Conservation (phyloP, 2,888 invertebrate species). For the Volucella inanis region DNA sequence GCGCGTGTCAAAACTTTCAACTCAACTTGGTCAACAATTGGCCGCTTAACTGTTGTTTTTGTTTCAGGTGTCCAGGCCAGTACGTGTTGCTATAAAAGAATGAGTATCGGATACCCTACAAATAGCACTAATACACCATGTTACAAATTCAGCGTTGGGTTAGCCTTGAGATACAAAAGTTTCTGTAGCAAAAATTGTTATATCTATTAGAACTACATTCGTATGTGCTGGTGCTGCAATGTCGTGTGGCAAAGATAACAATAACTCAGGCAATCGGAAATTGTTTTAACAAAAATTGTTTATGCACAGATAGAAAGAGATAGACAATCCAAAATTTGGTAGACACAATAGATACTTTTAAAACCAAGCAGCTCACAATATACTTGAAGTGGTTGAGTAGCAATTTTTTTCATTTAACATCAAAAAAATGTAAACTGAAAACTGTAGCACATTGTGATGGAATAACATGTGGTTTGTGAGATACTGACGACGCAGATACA, state of each 20-base stretch:
- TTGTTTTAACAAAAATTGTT: conserved; percentile 24
- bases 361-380: conserved; percentile 44
- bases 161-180: conserved; percentile 68
- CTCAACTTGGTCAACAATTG: conserved; percentile 63
- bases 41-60: conserved; percentile 61
- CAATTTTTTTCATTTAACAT: conserved; percentile 46
- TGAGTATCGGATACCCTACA: conserved; percentile 34
- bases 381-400: conserved; percentile 51
- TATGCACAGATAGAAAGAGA: conserved; percentile 9
- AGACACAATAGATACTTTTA: conserved; percentile 44
- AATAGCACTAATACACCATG: neutral
- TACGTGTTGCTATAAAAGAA: conserved; percentile 44
- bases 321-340: neutral
- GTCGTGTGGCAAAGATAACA: conserved; percentile 49
- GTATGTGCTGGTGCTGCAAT: conserved; percentile 37
- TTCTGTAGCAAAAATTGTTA: conserved; percentile 37
- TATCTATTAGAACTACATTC: conserved; percentile 1
- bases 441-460: neutral
- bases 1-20: conserved; percentile 73
- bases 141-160: conserved; percentile 67
- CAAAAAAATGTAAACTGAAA: conserved; percentile 60
- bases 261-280: conserved; percentile 52
- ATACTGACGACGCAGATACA: conserved; percentile 4
- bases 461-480: conserved; percentile 16
- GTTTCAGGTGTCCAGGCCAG: conserved; percentile 56